phyloP scores from a whole-genome alignment of 2,113 vertebrate genomes.

The Odobenus rosmarus region DNA sequence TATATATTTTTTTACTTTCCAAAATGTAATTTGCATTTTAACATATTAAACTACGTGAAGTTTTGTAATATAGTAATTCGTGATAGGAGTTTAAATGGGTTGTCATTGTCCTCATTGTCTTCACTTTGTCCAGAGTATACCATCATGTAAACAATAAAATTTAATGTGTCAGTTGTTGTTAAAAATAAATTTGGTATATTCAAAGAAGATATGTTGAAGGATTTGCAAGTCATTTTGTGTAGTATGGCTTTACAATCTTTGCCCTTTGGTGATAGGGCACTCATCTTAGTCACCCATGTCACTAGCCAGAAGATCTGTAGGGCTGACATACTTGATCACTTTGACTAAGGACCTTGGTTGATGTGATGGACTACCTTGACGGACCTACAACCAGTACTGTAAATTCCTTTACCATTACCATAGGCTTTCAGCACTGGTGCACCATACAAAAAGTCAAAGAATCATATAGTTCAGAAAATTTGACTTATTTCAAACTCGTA shows the following conservation, averaged over 20 bases:
- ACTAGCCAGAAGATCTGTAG: not conserved
- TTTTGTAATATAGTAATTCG: conserved; percentile 56
- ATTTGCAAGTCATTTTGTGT: not conserved
- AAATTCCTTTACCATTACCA: not conserved
- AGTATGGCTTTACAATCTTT: not conserved
- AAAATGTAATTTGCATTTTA: conserved; percentile 46
- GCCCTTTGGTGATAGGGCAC: not conserved
- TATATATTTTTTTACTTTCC: conserved; percentile 65
- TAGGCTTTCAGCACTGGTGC: not conserved
- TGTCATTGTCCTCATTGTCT: conserved; percentile 62
- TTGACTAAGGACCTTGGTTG: too few relatives aligned
- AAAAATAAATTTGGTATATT: not conserved
- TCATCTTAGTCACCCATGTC: not conserved
- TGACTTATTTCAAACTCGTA: not conserved
- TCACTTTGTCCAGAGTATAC: conserved; percentile 58
- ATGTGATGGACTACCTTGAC: too few relatives aligned
- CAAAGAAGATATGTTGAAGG: not conserved
- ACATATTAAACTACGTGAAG: conserved; percentile 76
- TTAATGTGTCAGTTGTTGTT: conserved; percentile 24
- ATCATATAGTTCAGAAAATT: not conserved
- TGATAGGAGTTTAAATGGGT: conserved; percentile 63
- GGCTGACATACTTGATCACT: not conserved
- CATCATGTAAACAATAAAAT: conserved; percentile 74
- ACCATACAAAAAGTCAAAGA: not conserved
- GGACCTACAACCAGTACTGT: not conserved